A percentile compares a stretch with the other conserved stretches of the same genome.
These are phyloP conservation scores for Mylabris phalerata DNA, from an alignment of 1,140 invertebrate genomes.

Conservation along the genomic window DNA sequence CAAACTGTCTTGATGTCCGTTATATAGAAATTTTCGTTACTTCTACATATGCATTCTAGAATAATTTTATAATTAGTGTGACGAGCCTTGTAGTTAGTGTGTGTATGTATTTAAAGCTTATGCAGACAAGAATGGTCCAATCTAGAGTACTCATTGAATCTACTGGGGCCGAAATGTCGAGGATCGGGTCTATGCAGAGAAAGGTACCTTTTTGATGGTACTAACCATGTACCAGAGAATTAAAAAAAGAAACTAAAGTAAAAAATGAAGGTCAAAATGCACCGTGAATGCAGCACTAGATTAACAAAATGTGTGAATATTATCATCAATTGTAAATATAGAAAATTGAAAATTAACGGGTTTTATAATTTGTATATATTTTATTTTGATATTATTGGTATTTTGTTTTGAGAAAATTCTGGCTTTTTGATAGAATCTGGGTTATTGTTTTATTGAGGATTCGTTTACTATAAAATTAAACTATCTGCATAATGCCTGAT, in stretches of 20 bases:
- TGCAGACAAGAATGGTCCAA: conserved; percentile 37
- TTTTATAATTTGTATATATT: not conserved
- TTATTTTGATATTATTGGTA: not conserved
- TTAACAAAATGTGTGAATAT: conserved; percentile 6
- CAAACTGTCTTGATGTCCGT: conserved; percentile 18
- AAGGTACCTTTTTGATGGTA: conserved; percentile 38
- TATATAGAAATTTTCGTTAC: not conserved
- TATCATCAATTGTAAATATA: not conserved
- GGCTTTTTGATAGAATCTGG: not conserved
- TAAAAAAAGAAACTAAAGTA: not conserved
- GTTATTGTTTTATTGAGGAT: conserved; percentile 11
- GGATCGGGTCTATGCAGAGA: conserved; percentile 41
- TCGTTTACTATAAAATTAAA: not conserved
- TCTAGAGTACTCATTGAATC: conserved; percentile 34
- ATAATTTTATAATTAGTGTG: not conserved
- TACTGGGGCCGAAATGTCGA: conserved; percentile 37
- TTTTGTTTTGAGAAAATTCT: too few species aligned
- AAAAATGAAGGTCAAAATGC: conserved; percentile 20
- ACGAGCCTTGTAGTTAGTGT: conserved; percentile 21
- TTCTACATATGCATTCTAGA: conserved; percentile 1
- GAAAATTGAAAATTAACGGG: too few species aligned
- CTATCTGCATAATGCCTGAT: conserved; percentile 11
- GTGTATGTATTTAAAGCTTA: conserved; percentile 37
- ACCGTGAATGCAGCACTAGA: conserved; percentile 35
- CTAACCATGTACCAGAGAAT: conserved; percentile 15